Percentiles rank a stretch among this genome's conserved stretches.
These are phyloP conservation scores for Trissonchulus sp. DNA, from an alignment of 2,888 invertebrate genomes.

Conservation along the genomic window DNA sequence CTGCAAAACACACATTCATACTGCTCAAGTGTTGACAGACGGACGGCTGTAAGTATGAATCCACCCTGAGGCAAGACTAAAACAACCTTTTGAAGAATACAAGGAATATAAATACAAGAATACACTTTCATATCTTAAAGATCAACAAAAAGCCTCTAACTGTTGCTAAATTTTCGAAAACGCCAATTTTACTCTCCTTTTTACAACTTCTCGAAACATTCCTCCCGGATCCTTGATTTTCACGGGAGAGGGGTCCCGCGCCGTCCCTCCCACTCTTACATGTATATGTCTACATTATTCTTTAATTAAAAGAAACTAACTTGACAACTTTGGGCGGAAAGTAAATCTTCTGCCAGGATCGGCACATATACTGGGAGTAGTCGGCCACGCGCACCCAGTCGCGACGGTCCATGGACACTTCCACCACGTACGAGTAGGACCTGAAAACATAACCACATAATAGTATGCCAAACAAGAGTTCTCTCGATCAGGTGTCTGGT, in stretches of 20 bases:
- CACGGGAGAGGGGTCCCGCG: too few relatives aligned
- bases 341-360: constrained; percentile 92
- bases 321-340: constrained; percentile 81
- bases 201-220: too few relatives aligned
- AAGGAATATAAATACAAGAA: neutral
- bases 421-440: constrained; percentile 25
- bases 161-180: too few relatives aligned
- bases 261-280: too few relatives aligned
- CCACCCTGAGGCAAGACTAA: neutral
- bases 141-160: too few relatives aligned
- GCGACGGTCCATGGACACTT: constrained; percentile 69
- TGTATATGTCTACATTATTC: too few relatives aligned
- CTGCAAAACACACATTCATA: constrained; percentile 66
- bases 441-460: constrained; percentile 8
- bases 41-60: too few relatives aligned
- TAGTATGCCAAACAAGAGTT: too few relatives aligned
- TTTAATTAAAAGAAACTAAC: constrained; percentile 50
- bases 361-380: constrained; percentile 81
- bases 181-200: too few relatives aligned
- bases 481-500: constrained; percentile 76
- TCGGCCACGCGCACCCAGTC: constrained; percentile 91
- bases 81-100: too few relatives aligned
- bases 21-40: neutral
- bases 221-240: too few relatives aligned
- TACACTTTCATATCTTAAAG: too few relatives aligned